phyloP scores from a whole-genome alignment of 2,888 invertebrate species.

The Andrena minutula region DNA sequence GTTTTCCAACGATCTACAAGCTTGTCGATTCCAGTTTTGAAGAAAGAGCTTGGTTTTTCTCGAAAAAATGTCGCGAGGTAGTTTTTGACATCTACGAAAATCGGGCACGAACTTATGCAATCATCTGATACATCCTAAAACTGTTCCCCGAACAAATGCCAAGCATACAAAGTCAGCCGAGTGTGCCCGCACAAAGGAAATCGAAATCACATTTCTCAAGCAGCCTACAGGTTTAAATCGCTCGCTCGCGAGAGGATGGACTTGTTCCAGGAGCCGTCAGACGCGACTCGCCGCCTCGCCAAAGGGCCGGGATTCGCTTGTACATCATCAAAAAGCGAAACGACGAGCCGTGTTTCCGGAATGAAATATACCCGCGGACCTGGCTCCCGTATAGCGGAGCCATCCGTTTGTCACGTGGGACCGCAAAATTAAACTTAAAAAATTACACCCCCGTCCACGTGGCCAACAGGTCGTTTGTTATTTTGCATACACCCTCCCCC shows the following conservation, averaged over 20 bases:
- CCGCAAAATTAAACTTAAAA: slow-evolving; percentile 78
- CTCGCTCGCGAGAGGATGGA: background rate
- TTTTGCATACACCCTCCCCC: slow-evolving; percentile 50
- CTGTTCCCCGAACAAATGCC: no score
- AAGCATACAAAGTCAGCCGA: no score
- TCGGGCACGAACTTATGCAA: no score
- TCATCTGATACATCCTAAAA: no score
- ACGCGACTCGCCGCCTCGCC: slow-evolving; percentile 25
- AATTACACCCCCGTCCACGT: slow-evolving; percentile 70
- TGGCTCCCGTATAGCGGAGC: slow-evolving; percentile 45
- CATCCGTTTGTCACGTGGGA: slow-evolving; percentile 73
- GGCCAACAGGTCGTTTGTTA: slow-evolving; percentile 73
- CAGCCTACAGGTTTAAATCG: background rate
- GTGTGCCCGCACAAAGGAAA: no score
- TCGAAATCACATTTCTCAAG: no score
- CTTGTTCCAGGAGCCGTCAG: background rate
- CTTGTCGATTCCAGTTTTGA: no score
- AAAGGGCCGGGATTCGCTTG: slow-evolving; percentile 38
- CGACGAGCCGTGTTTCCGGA: slow-evolving; percentile 62
- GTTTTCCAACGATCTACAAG: no score
- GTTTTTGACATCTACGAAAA: no score
- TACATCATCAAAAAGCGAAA: slow-evolving; percentile 64
- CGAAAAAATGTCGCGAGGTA: no score
- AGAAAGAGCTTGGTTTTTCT: no score
- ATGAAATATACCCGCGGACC: slow-evolving; percentile 65